phyloP scores from a whole-genome alignment of 2,888 invertebrate species.

The Leptinotarsa juncta region DNA sequence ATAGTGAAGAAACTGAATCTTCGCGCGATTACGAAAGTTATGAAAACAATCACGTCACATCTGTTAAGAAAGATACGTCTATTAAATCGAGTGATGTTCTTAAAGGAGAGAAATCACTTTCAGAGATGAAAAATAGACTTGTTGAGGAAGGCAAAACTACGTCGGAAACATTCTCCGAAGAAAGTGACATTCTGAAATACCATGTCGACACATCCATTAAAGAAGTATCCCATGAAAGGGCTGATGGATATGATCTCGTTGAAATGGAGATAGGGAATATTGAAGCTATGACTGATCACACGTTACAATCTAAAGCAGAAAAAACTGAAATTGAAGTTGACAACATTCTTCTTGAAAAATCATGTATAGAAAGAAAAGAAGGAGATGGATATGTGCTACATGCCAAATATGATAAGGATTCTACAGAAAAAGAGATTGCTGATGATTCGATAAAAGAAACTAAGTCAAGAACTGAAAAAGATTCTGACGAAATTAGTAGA shows the following conservation, averaged over 20 bases:
- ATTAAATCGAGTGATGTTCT: conserved; percentile 54
- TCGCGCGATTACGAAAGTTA: conserved; percentile 53
- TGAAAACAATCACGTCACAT: conserved; percentile 54
- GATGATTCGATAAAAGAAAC: conserved; percentile 47
- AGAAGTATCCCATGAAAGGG: conserved; percentile 32
- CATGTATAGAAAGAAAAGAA: conserved; percentile 13
- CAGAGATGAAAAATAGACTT: conserved; percentile 54
- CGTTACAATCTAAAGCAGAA: conserved; percentile 29
- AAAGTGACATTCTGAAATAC: conserved; percentile 49
- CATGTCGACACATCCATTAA: conserved; percentile 49
- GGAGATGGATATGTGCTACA: conserved; percentile 36
- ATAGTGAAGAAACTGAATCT: conserved; percentile 49
- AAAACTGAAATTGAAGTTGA: conserved; percentile 37
- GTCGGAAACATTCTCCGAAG: conserved; percentile 50
- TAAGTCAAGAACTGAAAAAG: conserved; percentile 48
- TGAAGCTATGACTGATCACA: conserved; percentile 32
- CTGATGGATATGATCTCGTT: conserved; percentile 31
- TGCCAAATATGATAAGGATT: conserved; percentile 41
- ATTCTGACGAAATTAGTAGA: conserved; percentile 47
- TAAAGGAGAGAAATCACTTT: conserved; percentile 54
- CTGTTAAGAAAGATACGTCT: conserved; percentile 54
- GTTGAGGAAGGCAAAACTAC: conserved; percentile 58
- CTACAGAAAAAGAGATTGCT: conserved; percentile 39
- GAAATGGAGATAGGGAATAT: conserved; percentile 34
- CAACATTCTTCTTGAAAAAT: conserved; percentile 30